Percentiles rank a stretch among this genome's conserved stretches.
These are phyloP conservation scores for Drosophila phalerata DNA, from an alignment of 2,888 invertebrate species.

Conservation along the genomic window DNA sequence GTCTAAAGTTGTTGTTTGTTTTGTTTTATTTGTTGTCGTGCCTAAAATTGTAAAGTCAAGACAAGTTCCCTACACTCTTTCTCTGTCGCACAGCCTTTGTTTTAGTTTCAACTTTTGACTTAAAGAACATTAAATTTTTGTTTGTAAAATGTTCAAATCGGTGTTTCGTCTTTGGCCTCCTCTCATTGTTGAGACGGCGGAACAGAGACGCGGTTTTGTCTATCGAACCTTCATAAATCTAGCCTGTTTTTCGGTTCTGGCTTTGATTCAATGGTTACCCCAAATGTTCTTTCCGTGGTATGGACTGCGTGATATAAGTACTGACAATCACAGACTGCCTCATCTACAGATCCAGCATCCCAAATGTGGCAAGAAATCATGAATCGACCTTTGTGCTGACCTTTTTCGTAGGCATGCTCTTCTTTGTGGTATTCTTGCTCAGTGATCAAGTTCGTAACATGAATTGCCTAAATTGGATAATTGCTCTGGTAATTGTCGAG, in stretches of 20 bases:
- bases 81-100: background rate
- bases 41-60: slow-evolving; percentile 1
- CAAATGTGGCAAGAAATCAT: background rate
- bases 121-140: slow-evolving; percentile 19
- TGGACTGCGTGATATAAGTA: no score
- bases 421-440: slow-evolving; percentile 30
- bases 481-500: slow-evolving; percentile 42
- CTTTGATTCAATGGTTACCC: slow-evolving; percentile 41
- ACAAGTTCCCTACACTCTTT: background rate
- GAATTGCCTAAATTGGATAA: slow-evolving; percentile 37
- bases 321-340: background rate
- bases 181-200: slow-evolving; percentile 18
- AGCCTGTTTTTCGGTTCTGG: slow-evolving; percentile 10
- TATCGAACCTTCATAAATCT: slow-evolving; percentile 14
- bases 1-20: slow-evolving; percentile 34
- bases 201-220: slow-evolving; percentile 31
- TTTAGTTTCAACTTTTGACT: slow-evolving; percentile 5
- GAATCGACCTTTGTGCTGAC: slow-evolving; percentile 40
- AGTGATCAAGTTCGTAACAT: slow-evolving; percentile 29
- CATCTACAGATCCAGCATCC: background rate
- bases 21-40: slow-evolving; percentile 6
- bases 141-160: slow-evolving; percentile 48
- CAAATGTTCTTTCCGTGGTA: slow-evolving; percentile 28
- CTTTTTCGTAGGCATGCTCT: slow-evolving; percentile 43
- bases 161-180: slow-evolving; percentile 27